Conservation (phyloP, 2,797 vertebrate species). For the Macroramphosus scolopax region DNA sequence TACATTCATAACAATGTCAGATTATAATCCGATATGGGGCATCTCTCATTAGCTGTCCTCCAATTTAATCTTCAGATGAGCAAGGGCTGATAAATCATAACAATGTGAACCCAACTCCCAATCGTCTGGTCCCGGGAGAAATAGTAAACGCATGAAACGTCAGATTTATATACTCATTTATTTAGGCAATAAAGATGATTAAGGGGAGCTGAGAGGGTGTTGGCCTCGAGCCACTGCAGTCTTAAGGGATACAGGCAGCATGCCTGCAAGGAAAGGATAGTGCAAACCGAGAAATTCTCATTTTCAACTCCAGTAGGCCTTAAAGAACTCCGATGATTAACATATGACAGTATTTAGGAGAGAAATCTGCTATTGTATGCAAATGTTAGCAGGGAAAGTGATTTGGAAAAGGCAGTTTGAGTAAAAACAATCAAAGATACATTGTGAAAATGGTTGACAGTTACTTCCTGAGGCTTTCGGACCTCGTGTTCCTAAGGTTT, state of each 20-base stretch:
- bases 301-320: conserved; percentile 13
- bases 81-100: conserved; percentile 33
- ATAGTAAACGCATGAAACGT: conserved; percentile 39
- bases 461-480: too few species aligned
- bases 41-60: conserved; percentile 24
- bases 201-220: conserved; percentile 41
- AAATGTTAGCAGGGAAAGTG: too few species aligned
- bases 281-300: conserved; percentile 12
- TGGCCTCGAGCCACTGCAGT: conserved; percentile 41
- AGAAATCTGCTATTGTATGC: too few species aligned
- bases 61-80: conserved; percentile 34
- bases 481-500: too few species aligned
- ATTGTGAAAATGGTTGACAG: too few species aligned
- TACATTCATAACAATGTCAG: conserved; percentile 1
- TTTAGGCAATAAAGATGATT: conserved; percentile 60
- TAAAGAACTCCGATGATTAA: conserved; percentile 14
- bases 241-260: conserved; percentile 29
- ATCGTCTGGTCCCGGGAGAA: conserved; percentile 37
- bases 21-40: conserved; percentile 5
- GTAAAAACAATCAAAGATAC: too few species aligned
- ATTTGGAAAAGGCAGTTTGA: too few species aligned
- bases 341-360: neutral
- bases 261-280: conserved; percentile 29
- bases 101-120: conserved; percentile 17
- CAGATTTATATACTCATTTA: conserved; percentile 59